Evolutionary conservation across 1,140 invertebrate species (phyloP), one percentile per base, ranked within the genome.

Genomic region (Orussus abietinus): DNA sequence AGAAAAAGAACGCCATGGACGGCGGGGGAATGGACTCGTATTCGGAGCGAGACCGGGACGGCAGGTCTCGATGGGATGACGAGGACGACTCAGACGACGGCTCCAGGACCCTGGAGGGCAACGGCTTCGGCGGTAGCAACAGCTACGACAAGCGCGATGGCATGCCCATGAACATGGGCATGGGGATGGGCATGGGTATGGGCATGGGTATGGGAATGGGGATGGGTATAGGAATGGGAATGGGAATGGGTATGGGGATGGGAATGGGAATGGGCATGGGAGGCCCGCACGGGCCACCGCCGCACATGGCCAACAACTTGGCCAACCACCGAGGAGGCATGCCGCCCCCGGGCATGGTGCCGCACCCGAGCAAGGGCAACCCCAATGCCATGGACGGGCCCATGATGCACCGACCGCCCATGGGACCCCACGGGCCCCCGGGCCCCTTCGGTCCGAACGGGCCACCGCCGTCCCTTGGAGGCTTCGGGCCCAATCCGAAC

Each of bases 371-470:
- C 1, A 62, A 38, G 15, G 33, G 17, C 22, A 64, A 31, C 39
- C 38, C 28, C 40, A 19, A 55, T 49, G 42, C 42, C 25, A 49
- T 57, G 11, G 62, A 66, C 11, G 50, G 55, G 14, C 39, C 59
- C 2, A 49, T 64, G 51, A 50, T 62, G 47, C 64, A 65, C 25
- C 56, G 47, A 58, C 49, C 53, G 3, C 49, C 39, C 6, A 50
- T 61, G 21, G 53, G 58, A 32, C 57, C 63, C 0, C 50, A 47
- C 5, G 54, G 51, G n/a, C n/a, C n/a, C n/a, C n/a, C n/a, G n/a
- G n/a, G n/a, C n/a, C n/a, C n/a, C 11, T 72, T 69, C 30, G 59
- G 60, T 1, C 57, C 62, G 0, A 62, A 61, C 9, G 61, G 62
- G 1, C 59, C 62, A 11, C 55, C 62, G 2, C 53, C 55, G 2